Conservation (phyloP, 1,140 invertebrate species). For the Brachionus plicatilis region DNA sequence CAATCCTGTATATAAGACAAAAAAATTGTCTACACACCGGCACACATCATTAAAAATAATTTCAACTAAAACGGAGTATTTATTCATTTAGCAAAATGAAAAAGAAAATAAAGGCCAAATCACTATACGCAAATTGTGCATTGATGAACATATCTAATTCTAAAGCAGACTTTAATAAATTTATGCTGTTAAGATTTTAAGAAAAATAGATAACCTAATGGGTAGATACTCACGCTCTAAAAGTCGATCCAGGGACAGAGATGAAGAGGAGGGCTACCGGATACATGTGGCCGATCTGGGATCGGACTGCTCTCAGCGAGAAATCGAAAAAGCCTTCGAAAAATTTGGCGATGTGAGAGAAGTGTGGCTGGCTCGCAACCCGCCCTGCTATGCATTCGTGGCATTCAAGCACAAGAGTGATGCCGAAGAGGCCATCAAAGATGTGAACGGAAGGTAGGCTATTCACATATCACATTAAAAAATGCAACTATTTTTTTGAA, state of each 20-base stretch:
- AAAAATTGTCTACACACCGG: background rate
- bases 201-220: background rate
- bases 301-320: conserved; percentile 43
- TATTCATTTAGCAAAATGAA: background rate
- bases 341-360: conserved; percentile 52
- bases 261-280: conserved; percentile 44
- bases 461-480: background rate
- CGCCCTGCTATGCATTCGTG: conserved; percentile 55
- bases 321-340: conserved; percentile 49
- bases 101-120: background rate
- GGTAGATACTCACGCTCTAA: conserved; percentile 10
- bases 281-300: conserved; percentile 50
- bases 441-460: conserved; percentile 48
- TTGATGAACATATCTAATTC: background rate
- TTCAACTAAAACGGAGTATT: background rate
- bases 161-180: background rate
- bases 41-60: background rate
- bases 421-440: conserved; percentile 51
- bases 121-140: background rate
- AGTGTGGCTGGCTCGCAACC: conserved; percentile 53
- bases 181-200: background rate
- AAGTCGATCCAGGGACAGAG: background rate
- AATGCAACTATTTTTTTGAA: background rate
- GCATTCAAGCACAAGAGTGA: conserved; percentile 51
- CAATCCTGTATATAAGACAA: background rate